Evolutionary conservation across 92 coral and sea anemone species (phyloP).

Genomic region (Heliopora coerulea): DNA sequence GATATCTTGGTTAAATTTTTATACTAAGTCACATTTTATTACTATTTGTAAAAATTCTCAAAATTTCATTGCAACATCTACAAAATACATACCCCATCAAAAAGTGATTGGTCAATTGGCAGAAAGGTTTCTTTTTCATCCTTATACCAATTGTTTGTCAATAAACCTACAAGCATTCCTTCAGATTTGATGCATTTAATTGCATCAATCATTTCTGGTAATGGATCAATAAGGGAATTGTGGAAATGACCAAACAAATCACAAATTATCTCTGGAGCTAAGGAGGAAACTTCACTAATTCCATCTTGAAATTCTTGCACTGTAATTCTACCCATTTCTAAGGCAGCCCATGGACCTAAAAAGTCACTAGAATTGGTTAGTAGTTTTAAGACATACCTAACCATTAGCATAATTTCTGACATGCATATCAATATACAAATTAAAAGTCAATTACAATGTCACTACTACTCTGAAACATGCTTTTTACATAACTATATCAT

Average conservation of each 20-base stretch:
- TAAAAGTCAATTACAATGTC: no score
- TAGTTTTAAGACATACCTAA: no score
- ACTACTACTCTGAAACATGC: no score
- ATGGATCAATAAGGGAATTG: slow-evolving; percentile 51
- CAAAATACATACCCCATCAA: slow-evolving; percentile 90
- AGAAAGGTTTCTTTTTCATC: slow-evolving; percentile 64
- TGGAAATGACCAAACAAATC: slow-evolving; percentile 60
- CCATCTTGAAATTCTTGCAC: slow-evolving; percentile 79
- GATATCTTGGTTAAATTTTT: no score
- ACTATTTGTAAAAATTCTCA: no score
- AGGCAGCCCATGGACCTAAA: slow-evolving; percentile 85
- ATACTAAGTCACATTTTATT: no score
- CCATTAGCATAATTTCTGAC: no score
- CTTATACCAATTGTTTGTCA: slow-evolving; percentile 88
- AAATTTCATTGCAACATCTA: no score
- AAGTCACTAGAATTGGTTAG: no score
- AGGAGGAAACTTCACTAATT: slow-evolving; percentile 44
- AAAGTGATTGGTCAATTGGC: slow-evolving; percentile 74
- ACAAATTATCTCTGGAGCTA: slow-evolving; percentile 10
- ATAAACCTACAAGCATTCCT: slow-evolving; percentile 84
- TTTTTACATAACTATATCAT: no score
- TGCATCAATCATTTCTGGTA: slow-evolving; percentile 74
- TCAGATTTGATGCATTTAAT: slow-evolving; percentile 74
- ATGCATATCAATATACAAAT: no score
- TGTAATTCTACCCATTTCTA: slow-evolving; percentile 68